Evolutionary conservation across 2,888 invertebrate species (phyloP), one percentile per base, ranked within the genome.

Genomic region (Drosophila mettleri): DNA sequence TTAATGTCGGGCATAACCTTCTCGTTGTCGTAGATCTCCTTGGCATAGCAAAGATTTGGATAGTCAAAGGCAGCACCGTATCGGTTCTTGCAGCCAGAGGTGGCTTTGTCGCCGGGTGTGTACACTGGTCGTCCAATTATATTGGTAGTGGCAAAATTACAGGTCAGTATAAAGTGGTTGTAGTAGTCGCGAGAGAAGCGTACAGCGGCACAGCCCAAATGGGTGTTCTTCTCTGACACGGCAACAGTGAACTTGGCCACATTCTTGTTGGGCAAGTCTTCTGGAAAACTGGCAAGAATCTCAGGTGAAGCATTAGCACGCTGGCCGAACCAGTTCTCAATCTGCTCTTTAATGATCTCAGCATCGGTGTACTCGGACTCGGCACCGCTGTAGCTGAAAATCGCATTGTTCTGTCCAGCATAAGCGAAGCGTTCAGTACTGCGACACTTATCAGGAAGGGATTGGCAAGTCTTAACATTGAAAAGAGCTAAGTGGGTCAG

Each of bases 21-120:
- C 7, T 81, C 82, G 29, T 80, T 80, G 62, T 80, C 82, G 38
- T 82, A 80, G 48, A 80, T 81, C 58, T 81, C 81, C 61, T 79
- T 77, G 41, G 82, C 74, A n/a, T 60, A 77, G 63, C 80, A 80
- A 41, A 80, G 63, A 53, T 75, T 81, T 39, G 78, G 81, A 31
- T 74, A 82, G 31, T 80, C 80, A 18, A 78, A 77, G 34, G 78
- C 84, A 9, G 78, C 76, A 1, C 81, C 81, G 59, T 76, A 80
- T 8, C 80, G 80, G 48, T 80, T 81, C 61, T 57, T 78, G 60
- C 81, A 81, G 8, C 80, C 80, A 0, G 61, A 45, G 22, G 74
- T 69, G 18, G 80, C 38, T 34, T 81, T 81, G 1, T 80, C 80
- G 14, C 81, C 81, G 8, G 83, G 68, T 0, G 72, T 74, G 59